Conservation (phyloP, 2,888 invertebrate genomes). For the Byasa hedistus region DNA sequence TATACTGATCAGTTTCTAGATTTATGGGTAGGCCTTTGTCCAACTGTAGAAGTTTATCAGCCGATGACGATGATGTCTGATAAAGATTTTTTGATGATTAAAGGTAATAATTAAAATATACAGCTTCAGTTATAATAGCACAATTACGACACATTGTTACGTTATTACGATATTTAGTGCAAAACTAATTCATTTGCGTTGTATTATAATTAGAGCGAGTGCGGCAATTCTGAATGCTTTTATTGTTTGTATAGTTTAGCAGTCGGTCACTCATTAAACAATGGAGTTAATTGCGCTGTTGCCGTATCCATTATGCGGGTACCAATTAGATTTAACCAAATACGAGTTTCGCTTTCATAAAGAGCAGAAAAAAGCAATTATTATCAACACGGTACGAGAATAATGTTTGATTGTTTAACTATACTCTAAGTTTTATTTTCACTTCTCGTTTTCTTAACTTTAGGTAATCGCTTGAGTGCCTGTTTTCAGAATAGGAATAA, state of each 20-base stretch:
- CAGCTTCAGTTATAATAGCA: neutral
- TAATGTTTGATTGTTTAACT: neutral
- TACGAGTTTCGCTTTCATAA: slow-evolving; percentile 71
- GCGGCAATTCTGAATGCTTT: slow-evolving; percentile 62
- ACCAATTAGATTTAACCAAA: slow-evolving; percentile 76
- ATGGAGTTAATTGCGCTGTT: slow-evolving; percentile 71
- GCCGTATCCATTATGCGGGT: slow-evolving; percentile 74
- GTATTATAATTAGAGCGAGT: slow-evolving; percentile 61
- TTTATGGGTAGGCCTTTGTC: too few relatives aligned
- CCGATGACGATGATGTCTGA: too few relatives aligned
- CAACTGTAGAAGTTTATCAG: too few relatives aligned
- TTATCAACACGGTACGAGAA: neutral
- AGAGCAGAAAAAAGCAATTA: slow-evolving; percentile 6
- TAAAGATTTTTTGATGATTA: too few relatives aligned
- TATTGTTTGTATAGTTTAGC: slow-evolving; percentile 66
- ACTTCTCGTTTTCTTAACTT: too few relatives aligned
- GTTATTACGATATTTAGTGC: slow-evolving; percentile 23
- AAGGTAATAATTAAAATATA: too few relatives aligned
- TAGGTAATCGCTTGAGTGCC: too few relatives aligned
- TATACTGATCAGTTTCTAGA: too few relatives aligned
- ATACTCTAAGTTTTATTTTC: neutral
- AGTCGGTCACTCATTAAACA: slow-evolving; percentile 73
- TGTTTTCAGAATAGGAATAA: too few relatives aligned
- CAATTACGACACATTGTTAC: slow-evolving; percentile 9
- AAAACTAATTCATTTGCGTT: slow-evolving; percentile 34